These are phyloP conservation scores for Carassius gibelio DNA, from an alignment of 2,113 vertebrate genomes.

Conservation along the genomic window DNA sequence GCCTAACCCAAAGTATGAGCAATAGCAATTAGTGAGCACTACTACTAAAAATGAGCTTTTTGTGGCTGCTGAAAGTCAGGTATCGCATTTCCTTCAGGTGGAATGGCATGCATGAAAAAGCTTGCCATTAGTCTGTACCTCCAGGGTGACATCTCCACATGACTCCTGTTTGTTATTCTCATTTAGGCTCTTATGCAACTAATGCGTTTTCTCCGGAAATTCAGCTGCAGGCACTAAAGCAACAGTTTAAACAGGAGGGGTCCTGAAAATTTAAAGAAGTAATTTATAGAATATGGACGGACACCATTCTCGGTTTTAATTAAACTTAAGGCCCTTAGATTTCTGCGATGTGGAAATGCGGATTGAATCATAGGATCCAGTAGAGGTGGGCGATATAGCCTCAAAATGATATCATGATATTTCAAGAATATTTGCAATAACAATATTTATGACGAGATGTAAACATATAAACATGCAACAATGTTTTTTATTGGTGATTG, in stretches of 20 bases:
- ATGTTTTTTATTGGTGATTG: too few species aligned
- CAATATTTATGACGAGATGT: too few species aligned
- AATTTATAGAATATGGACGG: neutral
- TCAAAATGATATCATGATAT: too few species aligned
- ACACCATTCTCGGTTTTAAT: neutral
- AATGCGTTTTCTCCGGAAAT: conserved; percentile 8
- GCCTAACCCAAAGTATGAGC: neutral
- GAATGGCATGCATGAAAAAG: neutral
- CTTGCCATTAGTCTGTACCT: conserved; percentile 9
- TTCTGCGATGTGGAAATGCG: too few species aligned
- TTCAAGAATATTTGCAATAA: too few species aligned
- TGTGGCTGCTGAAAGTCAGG: conserved; percentile 27
- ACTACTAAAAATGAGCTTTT: conserved; percentile 1
- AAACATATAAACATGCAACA: too few species aligned
- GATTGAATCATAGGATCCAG: too few species aligned
- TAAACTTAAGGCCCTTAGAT: too few species aligned
- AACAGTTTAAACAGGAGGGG: neutral
- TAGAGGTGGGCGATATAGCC: too few species aligned
- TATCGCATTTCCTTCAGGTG: conserved; percentile 42
- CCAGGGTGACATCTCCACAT: conserved; percentile 42
- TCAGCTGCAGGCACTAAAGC: conserved; percentile 12
- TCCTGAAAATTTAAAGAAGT: neutral
- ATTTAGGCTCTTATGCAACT: neutral
- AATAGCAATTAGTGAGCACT: neutral
- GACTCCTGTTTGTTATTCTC: conserved; percentile 41